Evolutionary conservation across 2,797 vertebrate genomes (phyloP).

Genomic region (Balearica regulorum): DNA sequence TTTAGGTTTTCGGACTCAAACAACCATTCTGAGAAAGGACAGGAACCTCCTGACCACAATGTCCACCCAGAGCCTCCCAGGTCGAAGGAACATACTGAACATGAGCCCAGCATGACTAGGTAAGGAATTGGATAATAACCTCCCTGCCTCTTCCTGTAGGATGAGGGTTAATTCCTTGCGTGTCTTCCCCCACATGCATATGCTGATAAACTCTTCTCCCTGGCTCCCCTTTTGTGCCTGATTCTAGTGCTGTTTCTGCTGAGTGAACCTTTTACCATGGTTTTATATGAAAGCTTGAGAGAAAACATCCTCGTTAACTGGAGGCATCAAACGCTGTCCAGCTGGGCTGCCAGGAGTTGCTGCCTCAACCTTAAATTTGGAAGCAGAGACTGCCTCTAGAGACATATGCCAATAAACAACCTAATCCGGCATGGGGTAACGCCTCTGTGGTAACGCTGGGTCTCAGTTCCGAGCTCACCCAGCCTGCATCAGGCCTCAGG

Average conservation of each 20-base stretch:
- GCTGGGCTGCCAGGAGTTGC: neutral
- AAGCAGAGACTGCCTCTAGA: neutral
- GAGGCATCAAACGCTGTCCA: neutral
- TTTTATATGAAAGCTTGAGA: neutral
- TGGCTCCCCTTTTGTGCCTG: neutral
- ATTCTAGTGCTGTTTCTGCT: neutral
- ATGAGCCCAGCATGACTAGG: neutral
- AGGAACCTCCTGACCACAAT: neutral
- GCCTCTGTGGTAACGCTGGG: fast-evolving
- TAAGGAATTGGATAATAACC: neutral
- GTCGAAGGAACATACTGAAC: neutral
- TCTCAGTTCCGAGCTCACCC: neutral
- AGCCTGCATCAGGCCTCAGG: neutral
- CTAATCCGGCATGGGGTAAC: neutral
- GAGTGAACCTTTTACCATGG: neutral
- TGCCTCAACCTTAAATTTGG: neutral
- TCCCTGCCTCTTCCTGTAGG: neutral
- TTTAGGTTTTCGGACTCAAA: neutral
- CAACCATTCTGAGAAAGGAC: neutral
- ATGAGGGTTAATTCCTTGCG: neutral
- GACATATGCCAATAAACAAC: neutral
- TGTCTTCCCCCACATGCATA: neutral
- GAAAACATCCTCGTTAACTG: neutral
- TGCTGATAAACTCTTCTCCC: neutral
- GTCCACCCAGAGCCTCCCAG: neutral